Conservation (phyloP, 1,140 invertebrate species). For the Tetragnatha versicolor region DNA sequence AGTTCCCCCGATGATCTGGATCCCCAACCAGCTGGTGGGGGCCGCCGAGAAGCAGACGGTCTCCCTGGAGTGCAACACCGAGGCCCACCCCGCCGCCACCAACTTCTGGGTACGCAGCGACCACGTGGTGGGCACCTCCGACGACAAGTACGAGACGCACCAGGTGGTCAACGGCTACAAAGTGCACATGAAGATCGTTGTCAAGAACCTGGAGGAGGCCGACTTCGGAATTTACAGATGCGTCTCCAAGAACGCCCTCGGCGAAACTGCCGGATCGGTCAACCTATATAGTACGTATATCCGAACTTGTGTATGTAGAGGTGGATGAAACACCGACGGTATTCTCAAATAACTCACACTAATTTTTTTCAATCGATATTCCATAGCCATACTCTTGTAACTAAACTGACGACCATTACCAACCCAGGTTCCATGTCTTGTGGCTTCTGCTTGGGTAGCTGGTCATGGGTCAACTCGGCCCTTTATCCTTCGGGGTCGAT, state of each 20-base stretch:
- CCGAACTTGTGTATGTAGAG: background rate
- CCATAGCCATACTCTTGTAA: too few relatives aligned
- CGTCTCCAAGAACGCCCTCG: constrained; percentile 89
- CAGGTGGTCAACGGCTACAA: constrained; percentile 54
- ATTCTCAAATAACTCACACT: too few relatives aligned
- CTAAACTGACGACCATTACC: too few relatives aligned
- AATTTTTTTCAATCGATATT: too few relatives aligned
- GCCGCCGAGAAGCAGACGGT: constrained; percentile 63
- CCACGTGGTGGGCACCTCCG: constrained; percentile 45
- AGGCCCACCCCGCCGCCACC: constrained; percentile 58
- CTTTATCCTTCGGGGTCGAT: too few relatives aligned
- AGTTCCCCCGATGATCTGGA: constrained; percentile 66
- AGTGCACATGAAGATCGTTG: constrained; percentile 57
- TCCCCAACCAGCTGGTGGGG: constrained; percentile 66
- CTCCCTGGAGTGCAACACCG: constrained; percentile 64
- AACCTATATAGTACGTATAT: constrained; percentile 47
- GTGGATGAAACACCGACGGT: too few relatives aligned
- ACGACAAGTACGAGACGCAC: constrained; percentile 55
- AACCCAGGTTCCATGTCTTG: too few relatives aligned
- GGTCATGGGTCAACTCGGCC: too few relatives aligned
- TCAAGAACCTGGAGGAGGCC: constrained; percentile 58
- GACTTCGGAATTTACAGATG: constrained; percentile 89
- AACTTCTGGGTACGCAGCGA: constrained; percentile 59
- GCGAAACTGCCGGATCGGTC: constrained; percentile 62
- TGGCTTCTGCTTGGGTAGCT: too few relatives aligned